Percentiles rank a stretch among this genome's conserved stretches.
Conservation (phyloP, 1,140 invertebrate genomes). For the Trachymyrmex cornetzi region DNA sequence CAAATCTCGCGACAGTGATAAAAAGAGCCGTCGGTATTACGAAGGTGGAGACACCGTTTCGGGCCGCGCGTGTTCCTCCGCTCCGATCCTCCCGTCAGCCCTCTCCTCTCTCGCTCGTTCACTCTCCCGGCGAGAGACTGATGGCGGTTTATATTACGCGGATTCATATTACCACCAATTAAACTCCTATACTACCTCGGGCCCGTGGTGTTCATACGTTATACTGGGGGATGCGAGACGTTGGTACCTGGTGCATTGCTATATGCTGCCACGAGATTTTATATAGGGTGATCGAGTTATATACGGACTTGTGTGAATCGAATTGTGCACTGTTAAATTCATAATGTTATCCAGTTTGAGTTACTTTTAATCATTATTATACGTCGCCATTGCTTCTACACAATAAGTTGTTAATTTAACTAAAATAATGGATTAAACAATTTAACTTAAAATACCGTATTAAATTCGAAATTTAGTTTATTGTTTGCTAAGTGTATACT, state of each 20-base stretch:
- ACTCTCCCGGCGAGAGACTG: constrained; percentile 74
- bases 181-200: constrained; percentile 80
- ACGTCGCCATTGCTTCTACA: no score
- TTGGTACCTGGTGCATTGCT: constrained; percentile 68
- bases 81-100: constrained; percentile 6
- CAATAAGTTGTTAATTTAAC: no score
- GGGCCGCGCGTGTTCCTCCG: constrained; percentile 18
- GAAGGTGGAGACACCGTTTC: constrained; percentile 77
- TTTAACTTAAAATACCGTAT: no score
- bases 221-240: constrained; percentile 70
- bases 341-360: no score
- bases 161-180: constrained; percentile 84
- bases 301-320: background rate
- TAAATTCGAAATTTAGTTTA: no score
- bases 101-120: constrained; percentile 35
- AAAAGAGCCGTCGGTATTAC: constrained; percentile 75
- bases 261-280: constrained; percentile 46
- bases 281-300: constrained; percentile 64
- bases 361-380: no score
- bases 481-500: no score
- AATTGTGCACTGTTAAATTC: background rate
- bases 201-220: constrained; percentile 78
- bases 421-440: no score
- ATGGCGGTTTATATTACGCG: constrained; percentile 83
- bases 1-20: constrained; percentile 74